phyloP scores from a whole-genome alignment of 2,888 invertebrate species.

The Cyaniris semiargus region DNA sequence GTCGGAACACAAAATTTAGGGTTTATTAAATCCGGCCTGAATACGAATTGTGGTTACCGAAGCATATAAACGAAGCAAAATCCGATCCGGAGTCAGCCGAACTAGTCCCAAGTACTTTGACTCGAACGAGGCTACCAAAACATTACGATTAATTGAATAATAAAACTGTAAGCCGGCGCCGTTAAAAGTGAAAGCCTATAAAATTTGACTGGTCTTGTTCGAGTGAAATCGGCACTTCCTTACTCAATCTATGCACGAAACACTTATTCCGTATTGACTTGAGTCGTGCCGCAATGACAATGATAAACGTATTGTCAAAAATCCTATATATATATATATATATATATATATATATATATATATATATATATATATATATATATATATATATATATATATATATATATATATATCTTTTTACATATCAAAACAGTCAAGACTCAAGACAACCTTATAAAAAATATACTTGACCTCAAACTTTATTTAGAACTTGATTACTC shows the following conservation, averaged over 20 bases:
- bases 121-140: conserved; percentile 32
- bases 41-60: conserved; percentile 13
- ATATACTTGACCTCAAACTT: too few relatives aligned
- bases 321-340: too few relatives aligned
- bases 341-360: too few relatives aligned
- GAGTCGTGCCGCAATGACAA: not conserved
- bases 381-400: too few relatives aligned
- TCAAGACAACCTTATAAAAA: too few relatives aligned
- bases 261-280: conserved; percentile 36
- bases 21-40: conserved; percentile 17
- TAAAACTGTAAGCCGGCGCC: conserved; percentile 58
- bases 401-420: too few relatives aligned
- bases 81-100: not conserved
- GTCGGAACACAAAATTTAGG: not conserved
- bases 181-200: conserved; percentile 65
- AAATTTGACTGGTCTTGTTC: conserved; percentile 58
- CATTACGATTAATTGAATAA: conserved; percentile 59
- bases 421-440: too few relatives aligned
- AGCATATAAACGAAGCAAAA: conserved; percentile 5
- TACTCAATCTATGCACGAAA: conserved; percentile 32
- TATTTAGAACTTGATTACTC: not conserved
- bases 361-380: too few relatives aligned
- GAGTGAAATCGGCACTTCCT: conserved; percentile 45
- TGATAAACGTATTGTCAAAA: too few relatives aligned
- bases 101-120: conserved; percentile 3